A percentile compares a stretch with the other conserved stretches of the same genome.
Evolutionary conservation across 2,888 invertebrate species (phyloP).

Genomic region (Metacarcinus magister): DNA sequence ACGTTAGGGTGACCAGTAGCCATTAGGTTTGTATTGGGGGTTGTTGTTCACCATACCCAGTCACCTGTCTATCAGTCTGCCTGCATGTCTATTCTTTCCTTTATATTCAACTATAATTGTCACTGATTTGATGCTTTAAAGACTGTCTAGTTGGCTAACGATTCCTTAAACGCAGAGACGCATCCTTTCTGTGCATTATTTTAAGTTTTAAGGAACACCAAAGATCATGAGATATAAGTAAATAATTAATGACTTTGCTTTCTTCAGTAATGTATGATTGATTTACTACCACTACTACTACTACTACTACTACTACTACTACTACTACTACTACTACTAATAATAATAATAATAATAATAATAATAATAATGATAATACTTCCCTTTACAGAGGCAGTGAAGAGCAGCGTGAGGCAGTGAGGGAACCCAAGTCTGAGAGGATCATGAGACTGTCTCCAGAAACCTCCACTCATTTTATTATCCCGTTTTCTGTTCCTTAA

Average conservation of each 20-base stretch:
- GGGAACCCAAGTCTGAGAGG: background rate
- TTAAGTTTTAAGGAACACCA: too few species aligned
- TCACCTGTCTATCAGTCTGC: background rate
- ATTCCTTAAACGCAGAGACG: too few species aligned
- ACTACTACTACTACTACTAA: background rate
- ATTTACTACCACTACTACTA: too few species aligned
- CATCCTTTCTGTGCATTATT: too few species aligned
- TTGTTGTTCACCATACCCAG: background rate
- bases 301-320: too few species aligned
- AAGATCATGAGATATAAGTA: too few species aligned
- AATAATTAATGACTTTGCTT: too few species aligned
- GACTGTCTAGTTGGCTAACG: too few species aligned
- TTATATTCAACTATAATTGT: background rate
- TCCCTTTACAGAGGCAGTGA: background rate
- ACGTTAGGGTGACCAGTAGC: background rate
- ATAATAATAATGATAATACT: background rate
- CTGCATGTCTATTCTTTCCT: too few species aligned
- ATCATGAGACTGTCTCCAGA: constrained; percentile 3
- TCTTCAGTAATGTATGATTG: too few species aligned
- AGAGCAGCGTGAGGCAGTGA: background rate
- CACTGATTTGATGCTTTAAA: background rate
- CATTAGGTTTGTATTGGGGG: background rate
- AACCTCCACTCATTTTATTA: background rate
- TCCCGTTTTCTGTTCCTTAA: background rate
- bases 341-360: too few species aligned